These are phyloP conservation scores for Poeciliopsis retropinna DNA, from an alignment of 2,113 vertebrate genomes.

Conservation along the genomic window DNA sequence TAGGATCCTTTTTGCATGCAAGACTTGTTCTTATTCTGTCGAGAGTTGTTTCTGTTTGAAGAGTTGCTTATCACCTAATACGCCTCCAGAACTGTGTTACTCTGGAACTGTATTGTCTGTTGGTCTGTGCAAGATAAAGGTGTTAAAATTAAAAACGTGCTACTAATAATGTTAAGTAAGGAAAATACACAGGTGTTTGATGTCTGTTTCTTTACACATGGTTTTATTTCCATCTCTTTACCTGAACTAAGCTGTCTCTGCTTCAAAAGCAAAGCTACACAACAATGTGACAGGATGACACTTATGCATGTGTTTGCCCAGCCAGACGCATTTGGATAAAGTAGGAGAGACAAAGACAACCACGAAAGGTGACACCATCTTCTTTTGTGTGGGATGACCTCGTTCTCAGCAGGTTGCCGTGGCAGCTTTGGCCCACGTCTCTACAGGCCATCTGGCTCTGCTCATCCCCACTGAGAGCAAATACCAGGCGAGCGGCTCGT, in stretches of 20 bases:
- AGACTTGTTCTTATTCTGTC: constrained; percentile 2
- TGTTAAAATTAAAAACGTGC: neutral
- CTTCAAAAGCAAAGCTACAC: constrained; percentile 7
- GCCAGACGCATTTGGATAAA: constrained; percentile 21
- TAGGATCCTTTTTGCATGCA: constrained; percentile 20
- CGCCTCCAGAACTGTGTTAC: constrained; percentile 6
- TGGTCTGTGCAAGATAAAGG: neutral
- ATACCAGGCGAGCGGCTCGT: constrained; percentile 42
- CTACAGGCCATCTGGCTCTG: constrained; percentile 66
- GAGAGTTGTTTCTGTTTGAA: constrained; percentile 1
- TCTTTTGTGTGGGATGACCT: constrained; percentile 57
- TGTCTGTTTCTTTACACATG: neutral
- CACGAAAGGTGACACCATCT: constrained; percentile 61
- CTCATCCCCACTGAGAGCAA: constrained; percentile 50
- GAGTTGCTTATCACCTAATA: neutral
- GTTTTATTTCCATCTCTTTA: neutral
- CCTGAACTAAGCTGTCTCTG: neutral
- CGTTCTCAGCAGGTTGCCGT: constrained; percentile 49
- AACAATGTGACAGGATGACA: constrained; percentile 28
- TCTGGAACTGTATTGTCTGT: neutral
- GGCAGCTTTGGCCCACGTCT: constrained; percentile 53
- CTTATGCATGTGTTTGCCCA: constrained; percentile 28
- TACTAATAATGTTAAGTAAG: neutral
- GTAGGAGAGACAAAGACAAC: constrained; percentile 13
- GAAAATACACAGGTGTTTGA: neutral